Evolutionary conservation across 2,888 invertebrate species (phyloP).

Genomic region (Notocelia uddmanniana): DNA sequence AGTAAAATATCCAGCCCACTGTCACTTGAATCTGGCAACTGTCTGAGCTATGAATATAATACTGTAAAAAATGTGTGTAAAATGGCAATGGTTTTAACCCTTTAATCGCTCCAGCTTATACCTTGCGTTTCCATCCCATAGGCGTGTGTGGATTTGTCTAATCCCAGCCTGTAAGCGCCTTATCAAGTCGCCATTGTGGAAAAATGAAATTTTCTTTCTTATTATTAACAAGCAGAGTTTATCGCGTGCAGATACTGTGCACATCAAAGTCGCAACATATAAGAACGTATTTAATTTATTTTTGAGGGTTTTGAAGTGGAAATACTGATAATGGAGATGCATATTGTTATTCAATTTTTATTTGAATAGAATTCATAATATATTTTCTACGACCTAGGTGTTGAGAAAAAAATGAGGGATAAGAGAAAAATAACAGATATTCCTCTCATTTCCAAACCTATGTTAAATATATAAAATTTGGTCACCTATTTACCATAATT

Average conservation of each 20-base stretch:
- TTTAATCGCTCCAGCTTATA: conserved; percentile 1
- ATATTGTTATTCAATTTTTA: not conserved
- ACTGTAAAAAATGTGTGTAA: too few relatives aligned
- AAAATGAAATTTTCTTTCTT: conserved; percentile 47
- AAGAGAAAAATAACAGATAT: too few relatives aligned
- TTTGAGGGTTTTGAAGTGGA: not conserved
- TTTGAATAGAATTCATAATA: not conserved
- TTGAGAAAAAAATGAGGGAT: too few relatives aligned
- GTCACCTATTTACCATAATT: too few relatives aligned
- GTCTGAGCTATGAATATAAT: too few relatives aligned
- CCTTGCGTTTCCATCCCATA: not conserved
- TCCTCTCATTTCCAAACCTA: too few relatives aligned
- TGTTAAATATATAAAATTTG: too few relatives aligned
- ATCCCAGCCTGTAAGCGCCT: conserved; percentile 46
- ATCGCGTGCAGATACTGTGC: not conserved
- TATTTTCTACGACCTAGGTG: too few relatives aligned
- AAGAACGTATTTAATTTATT: not conserved
- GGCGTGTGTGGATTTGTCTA: conserved; percentile 48
- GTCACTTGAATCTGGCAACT: too few relatives aligned
- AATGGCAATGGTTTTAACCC: too few relatives aligned
- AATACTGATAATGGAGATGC: not conserved
- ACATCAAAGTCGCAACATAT: not conserved
- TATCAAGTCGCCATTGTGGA: conserved; percentile 46
- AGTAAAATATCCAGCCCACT: too few relatives aligned
- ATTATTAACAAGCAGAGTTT: conserved; percentile 33